Conservation (phyloP, 2,113 vertebrate genomes). For the Agelaius phoeniceus region DNA sequence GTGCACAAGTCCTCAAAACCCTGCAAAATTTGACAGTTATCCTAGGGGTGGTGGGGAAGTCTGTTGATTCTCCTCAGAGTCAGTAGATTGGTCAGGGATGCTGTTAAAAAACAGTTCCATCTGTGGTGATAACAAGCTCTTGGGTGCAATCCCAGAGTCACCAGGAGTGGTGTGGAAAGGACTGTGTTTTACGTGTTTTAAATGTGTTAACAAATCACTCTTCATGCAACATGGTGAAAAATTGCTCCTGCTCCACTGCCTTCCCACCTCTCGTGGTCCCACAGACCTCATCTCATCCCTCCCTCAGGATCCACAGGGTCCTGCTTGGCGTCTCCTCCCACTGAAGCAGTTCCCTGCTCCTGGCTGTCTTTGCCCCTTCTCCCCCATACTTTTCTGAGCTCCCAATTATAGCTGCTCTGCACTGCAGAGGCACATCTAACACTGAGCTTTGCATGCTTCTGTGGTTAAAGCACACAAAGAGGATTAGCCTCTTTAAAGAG, state of each 20-base stretch:
- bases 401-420: constrained; percentile 24
- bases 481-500: constrained; percentile 61
- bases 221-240: not conserved
- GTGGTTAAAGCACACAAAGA: constrained; percentile 47
- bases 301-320: not conserved
- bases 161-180: not conserved
- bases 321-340: not conserved
- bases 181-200: not conserved
- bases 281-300: not conserved
- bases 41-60: not conserved
- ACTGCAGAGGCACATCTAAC: constrained; percentile 16
- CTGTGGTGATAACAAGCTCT: not conserved
- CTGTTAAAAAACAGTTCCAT: not conserved
- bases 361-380: not conserved
- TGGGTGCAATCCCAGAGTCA: not conserved
- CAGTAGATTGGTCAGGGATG: not conserved
- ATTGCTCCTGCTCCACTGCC: not conserved
- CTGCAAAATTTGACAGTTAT: not conserved
- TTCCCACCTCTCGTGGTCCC: not conserved
- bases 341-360: not conserved
- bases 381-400: not conserved
- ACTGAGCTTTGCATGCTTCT: constrained; percentile 31
- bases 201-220: not conserved
- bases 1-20: not conserved
- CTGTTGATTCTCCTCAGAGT: not conserved